Base-by-base conservation (phyloP, 2,113 vertebrate genomes). In the Colaptes auratus region DNA sequence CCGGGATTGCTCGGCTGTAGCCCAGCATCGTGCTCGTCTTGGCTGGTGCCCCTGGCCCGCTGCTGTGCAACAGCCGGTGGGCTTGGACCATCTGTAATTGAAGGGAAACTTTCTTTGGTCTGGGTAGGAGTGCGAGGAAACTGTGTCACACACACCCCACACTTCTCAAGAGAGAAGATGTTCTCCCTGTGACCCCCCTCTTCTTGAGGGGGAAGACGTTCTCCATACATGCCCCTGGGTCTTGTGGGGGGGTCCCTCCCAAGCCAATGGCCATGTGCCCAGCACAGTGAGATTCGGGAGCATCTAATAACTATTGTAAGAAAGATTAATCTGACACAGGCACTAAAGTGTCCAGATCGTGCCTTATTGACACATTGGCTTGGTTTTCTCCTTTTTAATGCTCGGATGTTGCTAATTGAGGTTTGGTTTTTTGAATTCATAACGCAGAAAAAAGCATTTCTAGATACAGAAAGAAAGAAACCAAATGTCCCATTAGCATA, bases 11-110 rank as follows among this genome's bases (percentile, higher is more conserved):
- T 65, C 42, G 12, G 16, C 36, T 4, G 35, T 17, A 0, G 42
- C 21, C 73, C 0, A 9, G 50, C 79, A 18, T 24, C 60, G 52
- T 39, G 80, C 83, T 44, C 19, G 67, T 55, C 72, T 25, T n/a
- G 55, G 39, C n/a, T 17, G 3, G 39, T 21, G 36, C 33, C 28
- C 35, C 33, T 4, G 42, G 10, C 25, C 64, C 24, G 1, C 27
- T 23, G 39, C 27, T 5, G 8, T 19, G 46, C 46, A 17, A 4
- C 64, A 2, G 15, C 52, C 42, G 6, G 2, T 7, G 59, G 59
- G 55, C 6, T 20, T 5, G 60, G n/a, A 7, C 15, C 55, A 30
- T 1, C 25, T 21, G 8, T 33, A 1, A 15, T 12, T 3, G 3
- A 10, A 55, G 55, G 35, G 52, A 9, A 53, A 36, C 61, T 56